These are phyloP conservation scores for Dryobota labecula DNA, from an alignment of 2,888 invertebrate genomes.

Conservation along the genomic window DNA sequence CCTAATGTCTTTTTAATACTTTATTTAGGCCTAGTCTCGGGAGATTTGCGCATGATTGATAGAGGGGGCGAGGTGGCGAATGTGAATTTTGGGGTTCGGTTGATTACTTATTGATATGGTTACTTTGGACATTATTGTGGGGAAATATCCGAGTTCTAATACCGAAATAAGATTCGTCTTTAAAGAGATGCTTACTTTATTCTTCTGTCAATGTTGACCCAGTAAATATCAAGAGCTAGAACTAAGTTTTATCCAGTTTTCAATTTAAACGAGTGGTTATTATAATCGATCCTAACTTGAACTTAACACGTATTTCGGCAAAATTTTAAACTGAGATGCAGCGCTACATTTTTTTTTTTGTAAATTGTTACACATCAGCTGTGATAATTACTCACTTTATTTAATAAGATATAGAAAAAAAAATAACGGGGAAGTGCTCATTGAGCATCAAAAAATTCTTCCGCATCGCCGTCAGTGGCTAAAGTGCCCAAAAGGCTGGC, in stretches of 20 bases:
- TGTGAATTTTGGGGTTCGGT: constrained; percentile 57
- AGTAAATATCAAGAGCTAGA: background rate
- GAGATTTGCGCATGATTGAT: constrained; percentile 78
- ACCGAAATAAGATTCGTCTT: background rate
- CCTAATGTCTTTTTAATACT: constrained; percentile 87
- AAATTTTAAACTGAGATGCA: background rate
- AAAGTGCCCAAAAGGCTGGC: too few species aligned
- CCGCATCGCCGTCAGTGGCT: too few species aligned
- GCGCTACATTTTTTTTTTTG: background rate
- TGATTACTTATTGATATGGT: constrained; percentile 66
- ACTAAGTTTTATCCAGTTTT: background rate
- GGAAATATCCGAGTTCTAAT: background rate
- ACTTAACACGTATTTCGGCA: background rate
- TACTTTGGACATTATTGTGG: constrained; percentile 16
- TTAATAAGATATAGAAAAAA: too few species aligned
- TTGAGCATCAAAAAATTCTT: too few species aligned
- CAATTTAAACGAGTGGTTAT: background rate
- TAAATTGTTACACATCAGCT: background rate
- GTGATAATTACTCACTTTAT: background rate
- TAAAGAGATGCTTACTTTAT: too few species aligned
- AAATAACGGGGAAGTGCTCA: too few species aligned
- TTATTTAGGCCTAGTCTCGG: constrained; percentile 73
- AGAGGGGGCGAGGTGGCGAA: constrained; percentile 58
- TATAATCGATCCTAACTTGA: background rate
- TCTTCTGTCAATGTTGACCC: background rate